A percentile compares a stretch with the other conserved stretches of the same genome.
phyloP scores from a whole-genome alignment of 2,113 vertebrate genomes.

The Plecturocebus donacophilus region DNA sequence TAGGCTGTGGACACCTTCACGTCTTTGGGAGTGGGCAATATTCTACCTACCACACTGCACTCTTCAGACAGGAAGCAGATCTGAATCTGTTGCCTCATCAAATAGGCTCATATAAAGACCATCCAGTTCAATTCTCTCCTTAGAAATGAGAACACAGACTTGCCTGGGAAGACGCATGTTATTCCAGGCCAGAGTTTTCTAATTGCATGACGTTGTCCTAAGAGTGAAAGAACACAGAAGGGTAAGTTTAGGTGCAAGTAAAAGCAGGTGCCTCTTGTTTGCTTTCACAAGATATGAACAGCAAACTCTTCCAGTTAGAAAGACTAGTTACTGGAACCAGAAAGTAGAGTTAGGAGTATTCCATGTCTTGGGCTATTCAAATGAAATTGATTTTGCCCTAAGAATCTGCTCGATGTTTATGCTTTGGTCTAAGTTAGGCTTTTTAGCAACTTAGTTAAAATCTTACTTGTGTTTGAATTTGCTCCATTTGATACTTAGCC shows the following conservation, averaged over 20 bases:
- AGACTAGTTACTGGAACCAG: background rate
- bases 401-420: background rate
- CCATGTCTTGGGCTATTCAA: background rate
- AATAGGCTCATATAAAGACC: background rate
- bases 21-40: background rate
- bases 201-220: background rate
- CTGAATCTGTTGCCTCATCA: background rate
- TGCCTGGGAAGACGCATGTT: background rate
- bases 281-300: background rate
- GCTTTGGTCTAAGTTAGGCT: background rate
- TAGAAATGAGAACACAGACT: background rate
- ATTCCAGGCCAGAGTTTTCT: background rate
- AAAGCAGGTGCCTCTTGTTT: background rate
- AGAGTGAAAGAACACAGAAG: background rate
- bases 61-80: background rate
- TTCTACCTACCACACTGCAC: background rate
- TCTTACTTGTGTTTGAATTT: constrained; percentile 16
- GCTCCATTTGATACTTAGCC: background rate
- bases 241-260: background rate
- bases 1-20: background rate
- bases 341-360: background rate
- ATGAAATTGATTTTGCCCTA: background rate
- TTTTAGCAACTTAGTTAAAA: constrained; percentile 14
- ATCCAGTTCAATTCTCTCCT: background rate
- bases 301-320: background rate